Conservation (phyloP, 64 coral and sea anemone species). For the Montipora capricornis region DNA sequence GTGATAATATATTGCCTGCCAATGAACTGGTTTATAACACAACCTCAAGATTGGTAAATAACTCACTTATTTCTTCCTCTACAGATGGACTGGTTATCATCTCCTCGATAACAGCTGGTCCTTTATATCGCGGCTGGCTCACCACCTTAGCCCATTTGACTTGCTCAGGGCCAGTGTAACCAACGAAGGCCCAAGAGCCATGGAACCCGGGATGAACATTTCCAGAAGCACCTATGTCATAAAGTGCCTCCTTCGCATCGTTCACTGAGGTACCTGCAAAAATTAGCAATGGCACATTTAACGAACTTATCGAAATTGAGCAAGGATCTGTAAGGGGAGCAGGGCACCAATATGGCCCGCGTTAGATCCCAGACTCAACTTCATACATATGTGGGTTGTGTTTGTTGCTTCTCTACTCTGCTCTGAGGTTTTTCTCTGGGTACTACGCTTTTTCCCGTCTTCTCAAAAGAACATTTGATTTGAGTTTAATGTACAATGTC, state of each 20-base stretch:
- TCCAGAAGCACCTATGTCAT: slow-evolving; percentile 80
- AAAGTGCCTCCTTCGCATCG: slow-evolving; percentile 82
- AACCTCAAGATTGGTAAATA: neutral
- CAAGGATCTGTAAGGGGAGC: no score
- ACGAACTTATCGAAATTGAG: no score
- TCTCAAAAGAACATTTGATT: no score
- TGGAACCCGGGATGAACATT: slow-evolving; percentile 97
- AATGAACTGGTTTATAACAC: no score
- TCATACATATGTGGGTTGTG: no score
- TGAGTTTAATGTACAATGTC: no score
- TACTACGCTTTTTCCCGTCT: no score
- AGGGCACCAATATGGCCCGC: no score
- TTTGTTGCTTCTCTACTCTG: no score
- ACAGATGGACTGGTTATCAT: slow-evolving; percentile 91
- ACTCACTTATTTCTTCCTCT: slow-evolving; percentile 93
- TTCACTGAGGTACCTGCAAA: slow-evolving; percentile 89
- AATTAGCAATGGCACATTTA: neutral
- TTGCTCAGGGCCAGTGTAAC: slow-evolving; percentile 95
- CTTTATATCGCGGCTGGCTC: slow-evolving; percentile 74
- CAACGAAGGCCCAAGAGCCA: slow-evolving; percentile 95
- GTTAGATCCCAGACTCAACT: no score
- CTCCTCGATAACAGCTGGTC: slow-evolving; percentile 92
- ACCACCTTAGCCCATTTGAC: slow-evolving; percentile 90
- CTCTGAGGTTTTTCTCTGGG: no score
- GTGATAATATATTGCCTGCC: no score